phyloP scores from a whole-genome alignment of 2,888 invertebrate species.

The Baronia brevicornis region DNA sequence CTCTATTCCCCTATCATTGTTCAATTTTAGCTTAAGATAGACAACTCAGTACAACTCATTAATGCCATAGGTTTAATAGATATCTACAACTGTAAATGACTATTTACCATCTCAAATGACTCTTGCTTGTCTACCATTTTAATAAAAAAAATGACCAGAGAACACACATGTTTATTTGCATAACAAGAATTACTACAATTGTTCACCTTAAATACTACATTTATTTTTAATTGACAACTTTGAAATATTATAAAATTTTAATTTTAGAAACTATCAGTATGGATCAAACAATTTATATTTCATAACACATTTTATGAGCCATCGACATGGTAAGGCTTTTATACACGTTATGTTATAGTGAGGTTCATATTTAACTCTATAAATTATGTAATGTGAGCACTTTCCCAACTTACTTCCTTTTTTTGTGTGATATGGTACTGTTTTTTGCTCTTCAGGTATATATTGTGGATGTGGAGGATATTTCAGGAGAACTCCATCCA shows the following conservation, averaged over 20 bases:
- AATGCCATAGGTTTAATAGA: too few relatives aligned
- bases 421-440: constrained; percentile 78
- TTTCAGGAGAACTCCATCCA: constrained; percentile 75
- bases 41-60: too few relatives aligned
- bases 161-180: too few relatives aligned
- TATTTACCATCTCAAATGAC: too few relatives aligned
- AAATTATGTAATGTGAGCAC: constrained; percentile 79
- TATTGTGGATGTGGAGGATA: constrained; percentile 79
- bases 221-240: too few relatives aligned
- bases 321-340: constrained; percentile 76
- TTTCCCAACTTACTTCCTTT: constrained; percentile 66
- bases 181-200: too few relatives aligned
- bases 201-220: too few relatives aligned
- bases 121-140: too few relatives aligned
- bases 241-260: neutral
- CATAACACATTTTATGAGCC: constrained; percentile 80
- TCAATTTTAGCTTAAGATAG: too few relatives aligned
- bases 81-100: too few relatives aligned
- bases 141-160: too few relatives aligned
- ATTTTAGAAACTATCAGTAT: neutral
- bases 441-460: constrained; percentile 61
- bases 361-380: constrained; percentile 70
- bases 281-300: constrained; percentile 76
- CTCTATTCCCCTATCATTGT: too few relatives aligned
- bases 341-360: constrained; percentile 78